Conservation (phyloP, 2,797 vertebrate genomes). For the Rhinatrema bivittatum region DNA sequence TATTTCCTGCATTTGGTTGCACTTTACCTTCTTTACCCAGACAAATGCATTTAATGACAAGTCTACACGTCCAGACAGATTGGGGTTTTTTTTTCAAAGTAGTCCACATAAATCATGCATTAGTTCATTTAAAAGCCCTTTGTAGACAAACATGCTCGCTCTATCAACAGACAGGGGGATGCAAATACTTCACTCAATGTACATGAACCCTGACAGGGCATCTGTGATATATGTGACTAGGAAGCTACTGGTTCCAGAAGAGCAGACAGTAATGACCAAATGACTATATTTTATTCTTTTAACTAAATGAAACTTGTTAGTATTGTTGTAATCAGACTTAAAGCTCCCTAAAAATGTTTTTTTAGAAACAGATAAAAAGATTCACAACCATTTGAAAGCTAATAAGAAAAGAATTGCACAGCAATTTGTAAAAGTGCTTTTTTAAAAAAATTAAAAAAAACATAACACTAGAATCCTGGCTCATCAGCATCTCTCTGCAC, state of each 20-base stretch:
- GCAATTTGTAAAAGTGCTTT: too few relatives aligned
- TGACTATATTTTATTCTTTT: conserved; percentile 18
- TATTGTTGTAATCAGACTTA: conserved; percentile 14
- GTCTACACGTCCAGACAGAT: conserved; percentile 47
- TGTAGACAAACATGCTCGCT: conserved; percentile 60
- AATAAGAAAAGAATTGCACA: too few relatives aligned
- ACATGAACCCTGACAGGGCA: conserved; percentile 44
- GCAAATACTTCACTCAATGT: conserved; percentile 45
- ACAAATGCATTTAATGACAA: conserved; percentile 42
- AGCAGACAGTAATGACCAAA: conserved; percentile 33
- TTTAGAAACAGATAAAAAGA: conserved; percentile 29
- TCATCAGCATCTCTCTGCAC: too few relatives aligned
- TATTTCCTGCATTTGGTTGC: not conserved
- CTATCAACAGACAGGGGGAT: conserved; percentile 50
- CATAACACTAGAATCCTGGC: too few relatives aligned
- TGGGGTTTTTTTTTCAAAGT: conserved; percentile 47
- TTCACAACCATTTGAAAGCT: too few relatives aligned
- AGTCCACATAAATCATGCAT: conserved; percentile 60
- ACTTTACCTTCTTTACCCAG: conserved; percentile 20
- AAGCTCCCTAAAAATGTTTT: conserved; percentile 19
- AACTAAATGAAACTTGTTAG: conserved; percentile 32
- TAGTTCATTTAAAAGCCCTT: conserved; percentile 63
- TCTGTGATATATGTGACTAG: conserved; percentile 41
- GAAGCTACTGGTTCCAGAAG: conserved; percentile 33
- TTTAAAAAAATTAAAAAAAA: too few relatives aligned